Evolutionary conservation across 2,797 vertebrate genomes (phyloP), one percentile per base, ranked within the genome.

Genomic region (Myripristis murdjan): DNA sequence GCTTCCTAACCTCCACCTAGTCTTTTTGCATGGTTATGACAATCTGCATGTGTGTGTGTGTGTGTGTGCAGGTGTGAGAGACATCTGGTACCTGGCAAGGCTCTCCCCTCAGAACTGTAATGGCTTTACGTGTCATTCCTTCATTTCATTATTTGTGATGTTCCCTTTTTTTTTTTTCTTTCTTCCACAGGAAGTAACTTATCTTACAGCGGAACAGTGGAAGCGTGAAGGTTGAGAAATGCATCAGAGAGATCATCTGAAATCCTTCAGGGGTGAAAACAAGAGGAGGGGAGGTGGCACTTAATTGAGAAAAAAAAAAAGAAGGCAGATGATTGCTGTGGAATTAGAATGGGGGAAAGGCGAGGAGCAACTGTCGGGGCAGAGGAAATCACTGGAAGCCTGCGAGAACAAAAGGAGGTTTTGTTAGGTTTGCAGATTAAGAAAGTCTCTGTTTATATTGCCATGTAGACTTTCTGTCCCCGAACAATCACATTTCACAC

Each of bases 111-210:
- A 55, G 24, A 46, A 22, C 54, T 33, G 60, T 75, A 74, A 77
- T 81, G 73, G 71, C 79, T 90, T 73, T 72, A 75, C 83, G 70
- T 52, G 76, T 81, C 76, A 71, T 43, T 70, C 49, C 48, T 41
- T 75, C 83, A 73, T 87, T 87, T 81, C 53, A 79, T 83, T 83
- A 85, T 79, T 90, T 58, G 59, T 53, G 65, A 85, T 82, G 67
- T 63, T 86, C 78, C n/a, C n/a, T n/a, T n/a, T n/a, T n/a, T n/a
- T n/a, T 86, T 81, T 86, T 77, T 82, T 85, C 87, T 77, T 82
- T 85, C 79, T 70, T 43, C 22, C 75, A 84, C 67, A 63, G 73
- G 65, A 78, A 82, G 80, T 62, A 76, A 70, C 73, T 63, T 48
- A 84, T 80, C 75, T 82, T 18, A 46, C 18, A 24, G 64, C 59